Evolutionary conservation across 2,888 invertebrate species (phyloP).

Genomic region (Serripes groenlandicus): DNA sequence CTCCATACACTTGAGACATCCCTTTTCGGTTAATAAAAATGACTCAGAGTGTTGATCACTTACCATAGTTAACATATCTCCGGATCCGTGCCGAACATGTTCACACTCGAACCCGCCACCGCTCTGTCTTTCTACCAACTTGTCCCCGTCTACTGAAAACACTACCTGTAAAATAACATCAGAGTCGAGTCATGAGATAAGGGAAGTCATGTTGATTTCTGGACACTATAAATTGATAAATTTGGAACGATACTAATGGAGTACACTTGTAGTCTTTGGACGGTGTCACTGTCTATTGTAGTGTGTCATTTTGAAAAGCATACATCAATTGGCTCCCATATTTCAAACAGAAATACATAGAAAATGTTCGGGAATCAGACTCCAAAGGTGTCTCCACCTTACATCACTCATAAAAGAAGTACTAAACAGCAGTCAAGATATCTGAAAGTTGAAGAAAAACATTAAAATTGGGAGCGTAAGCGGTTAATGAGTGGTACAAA

Average conservation of each 20-base stretch:
- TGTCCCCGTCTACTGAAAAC: slow-evolving; percentile 73
- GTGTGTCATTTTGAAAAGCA: too few relatives aligned
- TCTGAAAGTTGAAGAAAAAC: too few relatives aligned
- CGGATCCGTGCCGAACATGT: slow-evolving; percentile 68
- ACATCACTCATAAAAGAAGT: too few relatives aligned
- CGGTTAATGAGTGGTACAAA: too few relatives aligned
- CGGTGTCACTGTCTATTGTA: too few relatives aligned
- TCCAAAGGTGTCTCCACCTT: too few relatives aligned
- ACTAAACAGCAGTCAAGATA: too few relatives aligned
- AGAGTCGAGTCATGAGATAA: not conserved
- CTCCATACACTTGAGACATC: not conserved
- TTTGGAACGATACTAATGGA: not conserved
- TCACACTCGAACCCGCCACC: slow-evolving; percentile 76
- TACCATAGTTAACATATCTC: slow-evolving; percentile 73
- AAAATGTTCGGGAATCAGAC: too few relatives aligned
- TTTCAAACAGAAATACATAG: too few relatives aligned
- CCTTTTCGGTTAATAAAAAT: not conserved
- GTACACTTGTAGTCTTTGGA: too few relatives aligned
- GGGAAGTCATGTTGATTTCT: not conserved
- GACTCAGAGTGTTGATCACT: not conserved
- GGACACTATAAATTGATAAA: not conserved
- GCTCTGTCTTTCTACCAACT: slow-evolving; percentile 74
- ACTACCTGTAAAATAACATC: slow-evolving; percentile 73
- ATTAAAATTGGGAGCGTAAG: too few relatives aligned
- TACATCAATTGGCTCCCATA: too few relatives aligned